Conservation (phyloP, 1,140 invertebrate genomes). For the Camponotus pennsylvanicus region DNA sequence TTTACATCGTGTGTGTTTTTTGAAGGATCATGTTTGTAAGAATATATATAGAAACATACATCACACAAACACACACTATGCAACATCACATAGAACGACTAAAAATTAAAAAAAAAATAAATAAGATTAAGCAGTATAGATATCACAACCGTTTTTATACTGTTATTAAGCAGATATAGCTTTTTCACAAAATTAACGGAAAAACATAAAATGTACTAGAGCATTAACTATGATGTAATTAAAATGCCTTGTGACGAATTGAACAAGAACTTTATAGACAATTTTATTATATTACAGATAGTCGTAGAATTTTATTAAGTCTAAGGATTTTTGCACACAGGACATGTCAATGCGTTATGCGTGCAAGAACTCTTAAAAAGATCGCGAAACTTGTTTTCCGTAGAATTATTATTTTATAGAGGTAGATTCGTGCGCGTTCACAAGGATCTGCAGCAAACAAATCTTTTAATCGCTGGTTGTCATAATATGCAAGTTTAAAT, state of each 20-base stretch:
- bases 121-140: conserved; percentile 66
- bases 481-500: conserved; percentile 72
- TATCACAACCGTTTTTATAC: conserved; percentile 79
- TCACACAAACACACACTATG: conserved; percentile 52
- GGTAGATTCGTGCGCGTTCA: conserved; percentile 72
- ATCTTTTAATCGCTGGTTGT: conserved; percentile 81
- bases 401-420: conserved; percentile 61
- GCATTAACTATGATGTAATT: conserved; percentile 72
- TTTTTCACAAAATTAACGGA: conserved; percentile 82
- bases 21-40: conserved; percentile 59
- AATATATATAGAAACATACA: conserved; percentile 59
- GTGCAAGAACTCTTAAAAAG: background rate
- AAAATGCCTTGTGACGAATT: conserved; percentile 74
- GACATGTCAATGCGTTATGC: too few relatives aligned
- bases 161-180: conserved; percentile 82
- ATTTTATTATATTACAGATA: conserved; percentile 60
- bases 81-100: conserved; percentile 66
- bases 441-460: conserved; percentile 71
- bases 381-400: conserved; percentile 38
- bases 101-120: conserved; percentile 47
- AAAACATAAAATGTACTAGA: conserved; percentile 70
- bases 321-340: background rate
- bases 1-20: conserved; percentile 47
- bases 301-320: conserved; percentile 54
- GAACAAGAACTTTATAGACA: conserved; percentile 71